Evolutionary conservation across 2,888 invertebrate genomes (phyloP).

Genomic region (Odontomyia ornata): DNA sequence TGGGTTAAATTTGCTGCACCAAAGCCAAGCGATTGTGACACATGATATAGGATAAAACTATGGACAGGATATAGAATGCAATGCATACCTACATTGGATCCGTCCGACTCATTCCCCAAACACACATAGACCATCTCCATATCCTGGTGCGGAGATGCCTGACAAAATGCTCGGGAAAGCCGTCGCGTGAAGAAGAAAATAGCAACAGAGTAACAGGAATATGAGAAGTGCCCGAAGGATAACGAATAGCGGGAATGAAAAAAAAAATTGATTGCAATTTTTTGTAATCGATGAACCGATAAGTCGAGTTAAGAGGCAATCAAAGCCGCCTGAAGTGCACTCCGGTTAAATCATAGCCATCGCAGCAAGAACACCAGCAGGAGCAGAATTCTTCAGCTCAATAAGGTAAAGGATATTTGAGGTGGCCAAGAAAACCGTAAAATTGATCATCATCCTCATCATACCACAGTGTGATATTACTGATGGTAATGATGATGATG

Average conservation of each 20-base stretch:
- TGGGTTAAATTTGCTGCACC: conserved; percentile 24
- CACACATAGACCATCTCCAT: too few relatives aligned
- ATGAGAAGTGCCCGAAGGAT: conserved; percentile 10
- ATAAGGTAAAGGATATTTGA: background rate
- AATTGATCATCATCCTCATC: background rate
- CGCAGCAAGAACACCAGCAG: background rate
- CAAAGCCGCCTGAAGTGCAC: conserved; percentile 15
- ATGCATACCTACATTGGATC: background rate
- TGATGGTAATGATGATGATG: background rate
- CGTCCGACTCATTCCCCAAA: background rate
- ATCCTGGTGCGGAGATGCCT: background rate
- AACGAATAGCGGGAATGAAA: background rate
- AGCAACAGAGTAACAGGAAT: conserved; percentile 20
- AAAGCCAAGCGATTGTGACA: conserved; percentile 34
- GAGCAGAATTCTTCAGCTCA: background rate
- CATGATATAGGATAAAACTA: conserved; percentile 10
- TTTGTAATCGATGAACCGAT: conserved; percentile 41
- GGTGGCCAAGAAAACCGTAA: background rate
- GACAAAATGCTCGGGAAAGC: background rate
- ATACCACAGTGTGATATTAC: background rate
- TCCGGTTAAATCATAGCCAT: background rate
- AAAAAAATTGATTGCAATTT: conserved; percentile 43
- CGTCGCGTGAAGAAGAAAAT: conserved; percentile 1
- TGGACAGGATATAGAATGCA: background rate
- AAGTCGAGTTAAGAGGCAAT: conserved; percentile 40